Conservation (phyloP, 2,888 invertebrate species). For the Acrobasis suavella region DNA sequence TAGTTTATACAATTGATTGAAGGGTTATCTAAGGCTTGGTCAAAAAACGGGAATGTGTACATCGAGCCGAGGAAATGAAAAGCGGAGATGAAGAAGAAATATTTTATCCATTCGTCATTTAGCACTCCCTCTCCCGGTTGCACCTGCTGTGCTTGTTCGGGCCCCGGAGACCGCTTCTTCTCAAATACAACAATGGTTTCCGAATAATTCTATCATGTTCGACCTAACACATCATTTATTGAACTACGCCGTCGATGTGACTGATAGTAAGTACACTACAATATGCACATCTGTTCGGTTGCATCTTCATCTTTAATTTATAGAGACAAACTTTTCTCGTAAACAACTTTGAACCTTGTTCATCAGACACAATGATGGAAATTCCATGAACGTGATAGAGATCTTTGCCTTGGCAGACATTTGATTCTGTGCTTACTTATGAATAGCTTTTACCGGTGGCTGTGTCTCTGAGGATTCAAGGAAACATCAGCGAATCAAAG, state of each 20-base stretch:
- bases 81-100: too few species aligned
- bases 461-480: slow-evolving; percentile 5
- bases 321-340: neutral
- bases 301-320: slow-evolving; percentile 11
- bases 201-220: neutral
- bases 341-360: neutral
- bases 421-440: slow-evolving; percentile 5
- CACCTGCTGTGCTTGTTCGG: too few species aligned
- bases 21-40: too few species aligned
- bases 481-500: neutral
- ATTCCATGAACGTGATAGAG: neutral
- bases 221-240: neutral
- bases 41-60: too few species aligned
- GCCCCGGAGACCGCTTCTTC: too few species aligned
- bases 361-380: neutral
- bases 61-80: too few species aligned
- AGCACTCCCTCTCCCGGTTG: too few species aligned
- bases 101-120: too few species aligned
- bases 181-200: neutral
- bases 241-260: slow-evolving; percentile 2
- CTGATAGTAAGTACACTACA: slow-evolving; percentile 11
- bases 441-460: slow-evolving; percentile 15
- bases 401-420: slow-evolving; percentile 2
- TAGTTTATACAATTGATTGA: too few species aligned
- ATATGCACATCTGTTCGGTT: slow-evolving; percentile 12